Base-by-base conservation (phyloP, 2,797 vertebrate genomes). In the Pogoniulus pusillus region DNA sequence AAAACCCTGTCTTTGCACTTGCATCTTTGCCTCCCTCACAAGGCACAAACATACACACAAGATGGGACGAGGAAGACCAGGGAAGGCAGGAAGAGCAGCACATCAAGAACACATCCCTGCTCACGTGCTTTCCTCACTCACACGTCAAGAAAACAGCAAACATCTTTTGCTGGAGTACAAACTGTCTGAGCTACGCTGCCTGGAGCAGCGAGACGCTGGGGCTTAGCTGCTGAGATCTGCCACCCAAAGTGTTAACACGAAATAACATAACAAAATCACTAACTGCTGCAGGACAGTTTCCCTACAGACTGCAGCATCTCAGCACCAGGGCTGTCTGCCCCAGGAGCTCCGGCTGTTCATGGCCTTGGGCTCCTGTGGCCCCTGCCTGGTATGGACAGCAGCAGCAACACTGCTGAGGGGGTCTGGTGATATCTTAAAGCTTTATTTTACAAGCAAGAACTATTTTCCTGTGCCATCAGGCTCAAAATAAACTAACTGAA, bases 1-100 rank as follows among this genome's bases (percentile, higher is more conserved):
- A 89, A 94, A 91, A 73, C 64, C 26, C 1, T 74, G 55, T 39
- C 71, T 84, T 95, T 87, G 89, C 85, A 94, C 82, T 85, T 69
- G 63, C 81, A 89, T 75, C 64, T 86, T 71, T 65, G 72, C 79
- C 89, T 89, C 84, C 66, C 65, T 91, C 85, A 88, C 59, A 11
- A 77, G 72, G 93, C 75, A 90, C 89, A 91, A 79, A 78, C 27
- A 23, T 14, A 43, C 54, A 83, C 34, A 82, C 32, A 54, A 41
- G 84, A 75, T n/a, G 79, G 68, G 43, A 74, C 47, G 49, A 47
- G 37, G 87, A 72, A 93, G 43, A 29, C 69, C 16, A 70, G n/a
- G 45, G 64, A 73, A 68, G 87, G 80, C 87, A 81, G 66, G 69
- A 94, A 80, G 77, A 85, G 55, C 69, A 91, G 84, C 73, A 58